Base-by-base conservation (phyloP, 1,140 invertebrate genomes). In the Tenebrio molitor region DNA sequence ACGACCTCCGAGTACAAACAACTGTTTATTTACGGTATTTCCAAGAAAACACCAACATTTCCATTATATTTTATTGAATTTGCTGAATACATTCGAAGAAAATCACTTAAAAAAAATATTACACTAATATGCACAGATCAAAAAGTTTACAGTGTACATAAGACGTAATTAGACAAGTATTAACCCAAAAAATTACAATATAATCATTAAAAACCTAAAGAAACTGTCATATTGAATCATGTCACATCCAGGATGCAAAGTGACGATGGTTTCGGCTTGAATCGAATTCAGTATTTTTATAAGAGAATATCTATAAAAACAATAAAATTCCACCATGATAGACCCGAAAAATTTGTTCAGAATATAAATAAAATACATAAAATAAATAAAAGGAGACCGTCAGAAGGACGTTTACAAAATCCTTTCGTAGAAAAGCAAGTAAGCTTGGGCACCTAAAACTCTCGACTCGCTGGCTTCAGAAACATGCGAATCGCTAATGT, bases 361-460 rank as follows among this genome's bases (percentile, higher is more conserved):
- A 64, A 15, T 36, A 64, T 36, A 16, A 33, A 64, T 64, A 64
- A 64, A 33, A 3, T 7, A 16, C 15, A 10, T 39, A 41, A 39
- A 41, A 39, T 19, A 39, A 65, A 42, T 21, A 39, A 36, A 41
- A 65, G 12, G n/a, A 44, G 6, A 5, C 33, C 7, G 25, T 1
- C 33, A 63, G 21, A 2, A 34, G 19, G 33, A 12, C 16, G 21
- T 34, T 69, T 89, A 93, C 79, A 91, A 86, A 79, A 95, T 91
- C 81, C 95, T 88, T 85, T 99, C 96, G 84, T 99, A 99, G 84
- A 99, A 99, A 12, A 99, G 87, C 39, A 99, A 86, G 85, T 99
- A 99, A n/a, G 97, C 97, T 85, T 98, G 93, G 34, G 91, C 91
- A 73, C 88, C 86, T n/a, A 97, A 85, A 36, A 98, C 96, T 58